Percentiles rank a stretch among this genome's conserved stretches.
Conservation (phyloP, 2,797 vertebrate species). For the Phalanger gymnotis region DNA sequence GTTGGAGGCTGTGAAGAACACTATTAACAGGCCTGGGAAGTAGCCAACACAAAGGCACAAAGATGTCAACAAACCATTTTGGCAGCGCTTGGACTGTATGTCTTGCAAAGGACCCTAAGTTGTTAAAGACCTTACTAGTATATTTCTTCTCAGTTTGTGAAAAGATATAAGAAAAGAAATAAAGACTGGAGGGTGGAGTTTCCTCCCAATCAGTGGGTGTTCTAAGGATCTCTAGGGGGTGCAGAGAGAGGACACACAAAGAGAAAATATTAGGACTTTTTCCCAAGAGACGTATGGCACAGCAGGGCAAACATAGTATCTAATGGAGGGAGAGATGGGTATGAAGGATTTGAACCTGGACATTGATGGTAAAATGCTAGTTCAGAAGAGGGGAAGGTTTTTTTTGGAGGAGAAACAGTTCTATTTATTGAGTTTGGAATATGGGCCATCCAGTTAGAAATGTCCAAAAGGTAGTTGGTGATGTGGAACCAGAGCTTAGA, state of each 20-base stretch:
- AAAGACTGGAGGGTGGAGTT: neutral
- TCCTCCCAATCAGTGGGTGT: neutral
- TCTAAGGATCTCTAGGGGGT: neutral
- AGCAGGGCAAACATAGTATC: neutral
- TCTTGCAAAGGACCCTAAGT: neutral
- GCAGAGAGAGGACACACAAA: neutral
- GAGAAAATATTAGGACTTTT: neutral
- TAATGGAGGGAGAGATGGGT: neutral
- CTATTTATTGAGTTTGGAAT: neutral
- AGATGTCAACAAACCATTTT: neutral
- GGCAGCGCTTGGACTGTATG: neutral
- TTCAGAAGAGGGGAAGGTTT: neutral
- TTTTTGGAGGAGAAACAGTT: neutral
- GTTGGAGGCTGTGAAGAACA: neutral
- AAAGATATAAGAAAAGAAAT: neutral
- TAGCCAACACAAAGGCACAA: neutral
- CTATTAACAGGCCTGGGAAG: neutral
- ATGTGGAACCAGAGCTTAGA: neutral
- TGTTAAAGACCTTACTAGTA: neutral
- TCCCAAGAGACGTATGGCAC: neutral
- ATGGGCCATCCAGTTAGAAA: neutral
- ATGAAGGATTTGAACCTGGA: neutral
- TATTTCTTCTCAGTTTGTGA: neutral
- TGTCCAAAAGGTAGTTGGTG: neutral
- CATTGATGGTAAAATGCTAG: neutral